Evolutionary conservation across 92 coral and sea anemone species (phyloP), one percentile per base, ranked within the genome.

Genomic region (Palythoa grandiflora): DNA sequence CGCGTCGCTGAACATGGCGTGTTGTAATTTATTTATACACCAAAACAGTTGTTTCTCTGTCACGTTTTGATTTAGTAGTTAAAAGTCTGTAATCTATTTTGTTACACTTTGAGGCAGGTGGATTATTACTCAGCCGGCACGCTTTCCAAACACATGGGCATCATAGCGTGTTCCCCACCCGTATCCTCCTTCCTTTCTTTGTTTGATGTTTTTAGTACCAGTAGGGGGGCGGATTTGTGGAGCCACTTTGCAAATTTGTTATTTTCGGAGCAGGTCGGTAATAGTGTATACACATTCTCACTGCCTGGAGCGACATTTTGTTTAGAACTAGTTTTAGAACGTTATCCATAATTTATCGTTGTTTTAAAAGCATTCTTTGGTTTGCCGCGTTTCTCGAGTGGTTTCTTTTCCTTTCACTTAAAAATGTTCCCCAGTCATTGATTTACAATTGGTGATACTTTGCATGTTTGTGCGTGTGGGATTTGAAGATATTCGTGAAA

Each of bases 161-260:
- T 63, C 86, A 48, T 81, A 15, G 36, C 15, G 53, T 6, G 66
- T 66, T 40, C 44, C 60, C 38, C 15, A 38, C 86, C 75, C 47
- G 2, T 9, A 4, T 9, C 8, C 75, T 48, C 86, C 86, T 65
- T 75, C 86, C 3, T 12, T 37, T 37, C 39, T 38, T 47, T 80
- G 9, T 63, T 35, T 81, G 66, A 52, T 66, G 76, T 81, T 66
- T 81, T 81, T 47, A 66, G 47, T 66, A 38, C 6, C 59, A 44
- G 86, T 53, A 48, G 86, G 86, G 75, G 86, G 86, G 11, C 86
- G 40, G 35, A 44, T 81, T 2, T 47, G 75, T 81, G 86, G 86
- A 71, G 86, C 86, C 86, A 65, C 60, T 81, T 81, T 63, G 40
- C 86, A 81, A 66, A 66, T 65, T 81, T 81, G 61, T 66, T 81